Evolutionary conservation across 2,797 vertebrate genomes (phyloP).

Genomic region (Gallinago solitaria): DNA sequence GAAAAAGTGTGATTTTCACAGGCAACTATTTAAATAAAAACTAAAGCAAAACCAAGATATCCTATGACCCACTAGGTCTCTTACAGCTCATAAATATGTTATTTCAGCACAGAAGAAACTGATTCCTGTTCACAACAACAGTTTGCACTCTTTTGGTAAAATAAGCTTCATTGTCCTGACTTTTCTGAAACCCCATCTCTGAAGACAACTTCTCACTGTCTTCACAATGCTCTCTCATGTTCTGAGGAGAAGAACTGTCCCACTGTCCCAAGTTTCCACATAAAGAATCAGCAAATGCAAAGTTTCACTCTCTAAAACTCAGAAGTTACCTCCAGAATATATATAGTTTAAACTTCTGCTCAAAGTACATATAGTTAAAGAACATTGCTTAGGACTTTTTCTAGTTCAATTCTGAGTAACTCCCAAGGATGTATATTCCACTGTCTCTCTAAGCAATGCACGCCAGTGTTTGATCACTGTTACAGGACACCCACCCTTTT

Average conservation of each 20-base stretch:
- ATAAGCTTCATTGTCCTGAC: not conserved
- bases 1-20: not conserved
- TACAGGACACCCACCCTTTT: not conserved
- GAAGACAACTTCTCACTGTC: not conserved
- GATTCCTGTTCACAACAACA: not conserved
- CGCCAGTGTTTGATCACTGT: accelerated
- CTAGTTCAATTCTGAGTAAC: not conserved
- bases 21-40: not conserved
- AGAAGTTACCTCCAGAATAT: not conserved
- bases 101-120: not conserved
- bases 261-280: not conserved
- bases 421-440: not conserved
- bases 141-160: not conserved
- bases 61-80: not conserved
- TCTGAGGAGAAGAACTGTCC: not conserved
- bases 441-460: not conserved
- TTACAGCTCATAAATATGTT: not conserved
- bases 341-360: not conserved
- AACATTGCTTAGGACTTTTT: not conserved
- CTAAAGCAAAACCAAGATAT: not conserved
- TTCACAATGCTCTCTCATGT: not conserved
- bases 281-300: not conserved
- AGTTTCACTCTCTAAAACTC: not conserved
- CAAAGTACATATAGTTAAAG: not conserved
- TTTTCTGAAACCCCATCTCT: not conserved